phyloP scores from a whole-genome alignment of 2,113 vertebrate genomes.

The Cichladusa arquata region DNA sequence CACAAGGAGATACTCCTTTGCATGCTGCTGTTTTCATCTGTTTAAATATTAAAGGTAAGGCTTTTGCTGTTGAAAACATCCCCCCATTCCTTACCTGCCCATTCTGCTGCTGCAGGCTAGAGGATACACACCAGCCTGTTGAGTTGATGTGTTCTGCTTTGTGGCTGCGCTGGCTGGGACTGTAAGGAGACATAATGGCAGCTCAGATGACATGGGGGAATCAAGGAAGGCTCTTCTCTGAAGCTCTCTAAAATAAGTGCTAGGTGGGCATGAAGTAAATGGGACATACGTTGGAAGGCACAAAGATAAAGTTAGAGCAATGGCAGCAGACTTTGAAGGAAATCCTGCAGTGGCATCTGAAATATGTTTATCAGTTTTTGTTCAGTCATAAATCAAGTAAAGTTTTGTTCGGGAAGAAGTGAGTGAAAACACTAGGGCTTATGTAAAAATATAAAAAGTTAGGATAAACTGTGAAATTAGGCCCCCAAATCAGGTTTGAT shows the following conservation, averaged over 20 bases:
- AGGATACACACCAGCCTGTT: background rate
- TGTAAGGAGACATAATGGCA: background rate
- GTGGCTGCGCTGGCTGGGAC: background rate
- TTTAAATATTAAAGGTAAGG: slow-evolving; percentile 70
- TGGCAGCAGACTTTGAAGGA: background rate
- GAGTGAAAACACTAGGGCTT: background rate
- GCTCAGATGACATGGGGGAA: background rate
- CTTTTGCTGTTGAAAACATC: background rate
- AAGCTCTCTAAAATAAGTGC: background rate
- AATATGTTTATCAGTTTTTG: background rate
- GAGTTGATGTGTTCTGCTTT: background rate
- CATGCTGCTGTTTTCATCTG: slow-evolving; percentile 77
- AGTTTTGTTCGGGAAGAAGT: background rate
- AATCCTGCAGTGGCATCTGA: background rate
- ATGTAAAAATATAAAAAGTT: background rate
- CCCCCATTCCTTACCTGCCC: background rate
- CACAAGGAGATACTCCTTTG: slow-evolving; percentile 75
- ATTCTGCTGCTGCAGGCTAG: background rate
- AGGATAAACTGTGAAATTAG: background rate
- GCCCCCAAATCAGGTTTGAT: background rate
- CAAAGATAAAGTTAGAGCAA: background rate
- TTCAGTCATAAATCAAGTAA: background rate
- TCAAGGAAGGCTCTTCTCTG: background rate
- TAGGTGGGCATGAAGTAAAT: background rate
- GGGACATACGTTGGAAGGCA: background rate